phyloP scores from a whole-genome alignment of 2,888 invertebrate species.

The Eucriotettix oculatus region DNA sequence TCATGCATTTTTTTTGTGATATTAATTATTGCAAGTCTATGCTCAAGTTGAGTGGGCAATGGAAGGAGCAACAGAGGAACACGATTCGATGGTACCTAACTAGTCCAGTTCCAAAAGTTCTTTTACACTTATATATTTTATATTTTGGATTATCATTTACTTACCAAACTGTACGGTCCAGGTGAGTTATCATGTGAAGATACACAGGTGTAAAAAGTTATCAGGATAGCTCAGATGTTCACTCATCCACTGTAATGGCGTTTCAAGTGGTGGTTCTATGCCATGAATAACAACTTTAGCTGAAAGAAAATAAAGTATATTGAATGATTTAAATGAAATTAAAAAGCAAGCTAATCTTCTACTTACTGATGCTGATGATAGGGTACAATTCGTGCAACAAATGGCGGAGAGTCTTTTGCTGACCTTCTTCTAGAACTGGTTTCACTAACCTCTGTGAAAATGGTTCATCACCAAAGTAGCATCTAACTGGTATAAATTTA shows the following conservation, averaged over 20 bases:
- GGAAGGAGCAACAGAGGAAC: too few relatives aligned
- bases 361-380: background rate
- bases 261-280: slow-evolving; percentile 67
- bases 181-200: slow-evolving; percentile 2
- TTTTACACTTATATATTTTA: too few relatives aligned
- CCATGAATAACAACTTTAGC: slow-evolving; percentile 76
- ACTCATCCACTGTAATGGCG: slow-evolving; percentile 91
- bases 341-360: slow-evolving; percentile 4
- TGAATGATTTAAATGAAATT: slow-evolving; percentile 11
- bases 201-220: slow-evolving; percentile 84
- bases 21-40: too few relatives aligned
- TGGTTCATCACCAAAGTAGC: slow-evolving; percentile 55
- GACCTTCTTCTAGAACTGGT: slow-evolving; percentile 59
- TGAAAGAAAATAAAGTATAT: slow-evolving; percentile 24
- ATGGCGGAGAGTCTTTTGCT: slow-evolving; percentile 51
- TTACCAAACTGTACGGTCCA: too few relatives aligned
- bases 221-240: slow-evolving; percentile 97
- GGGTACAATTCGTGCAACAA: slow-evolving; percentile 53
- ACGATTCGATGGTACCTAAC: too few relatives aligned
- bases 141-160: too few relatives aligned
- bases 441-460: slow-evolving; percentile 59
- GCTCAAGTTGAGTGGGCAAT: too few relatives aligned
- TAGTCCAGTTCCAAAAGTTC: too few relatives aligned
- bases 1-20: too few relatives aligned
- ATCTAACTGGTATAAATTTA: slow-evolving; percentile 77